Base-by-base conservation (phyloP, 2,888 invertebrate species). In the Poecilobothrus nobilitatus region DNA sequence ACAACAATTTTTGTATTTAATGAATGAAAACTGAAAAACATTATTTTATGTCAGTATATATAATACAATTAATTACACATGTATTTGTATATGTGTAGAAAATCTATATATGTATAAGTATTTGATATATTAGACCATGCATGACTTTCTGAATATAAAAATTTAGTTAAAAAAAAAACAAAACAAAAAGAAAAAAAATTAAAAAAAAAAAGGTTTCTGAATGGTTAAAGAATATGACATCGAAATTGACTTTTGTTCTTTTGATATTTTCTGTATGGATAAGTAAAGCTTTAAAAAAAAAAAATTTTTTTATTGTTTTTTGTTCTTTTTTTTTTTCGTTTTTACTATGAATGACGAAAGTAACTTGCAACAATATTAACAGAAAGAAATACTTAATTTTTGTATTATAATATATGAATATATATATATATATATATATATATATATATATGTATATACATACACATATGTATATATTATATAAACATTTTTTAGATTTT, bases 301-400 rank as follows among this genome's bases (percentile, higher is more conserved):
- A 15, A 41, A 41, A 15, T 12, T 1, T 9, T 15, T 41, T 53
- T 53, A 9, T 15, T 44, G 15, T n/a, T 53, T 53, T 53, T 18
- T 6, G 53, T 53, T 18, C 18, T 18, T 4, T 18, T 18, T 44
- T 18, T 53, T 6, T 18, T 12, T 12, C 2, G 2, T 41, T 41
- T 41, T 41, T 41, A 41, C 41, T 53, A 53, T n/a, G 53, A 53
- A 53, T 53, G 53, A 53, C 53, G 53, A 53, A 53, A 53, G 53
- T 9, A 12, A 15, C 3, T 53, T 53, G 53, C 15, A 53, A 53
- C 15, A 53, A 53, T 53, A 18, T 53, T 18, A 53, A 15, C 6
- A 53, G 2, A 53, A 12, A 18, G 1, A 53, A 53, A 18, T 10
- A 53, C 6, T 53, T 53, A n/a, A 18, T 4, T 4, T 18, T 15